Base-by-base conservation (phyloP, 2,113 vertebrate species). In the Sphaerodactylus townsendi region DNA sequence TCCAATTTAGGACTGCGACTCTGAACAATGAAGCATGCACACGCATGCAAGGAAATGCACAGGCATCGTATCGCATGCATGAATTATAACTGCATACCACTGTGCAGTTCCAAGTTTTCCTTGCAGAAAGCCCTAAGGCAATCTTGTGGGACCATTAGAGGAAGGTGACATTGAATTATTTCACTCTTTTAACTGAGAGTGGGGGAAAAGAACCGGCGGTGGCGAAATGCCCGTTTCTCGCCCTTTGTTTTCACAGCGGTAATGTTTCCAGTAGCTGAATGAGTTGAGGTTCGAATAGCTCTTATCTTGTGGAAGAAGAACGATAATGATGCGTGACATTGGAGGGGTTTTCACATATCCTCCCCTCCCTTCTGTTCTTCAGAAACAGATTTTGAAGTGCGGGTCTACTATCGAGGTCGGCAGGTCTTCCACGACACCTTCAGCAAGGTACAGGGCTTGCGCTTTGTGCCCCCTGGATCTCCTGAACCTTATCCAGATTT, bases 311-410 rank as follows among this genome's bases (percentile, higher is more conserved):
- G 5, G 56, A 14, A 23, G 4, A 62, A 39, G 1, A 77, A 25
- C 11, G 23, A 17, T 28, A 37, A 35, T 62, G 23, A 30, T 28
- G 28, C 15, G 28, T 30, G 13, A 48, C 5, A 73, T 4, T 17
- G 10, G 15, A 10, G 10, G 78, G 5, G n/a, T 21, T 25, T 50
- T 50, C 19, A 62, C 76, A 2, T 21, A n/a, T 10, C 3, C 2
- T n/a, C 19, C n/a, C 41, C n/a, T 23, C 37, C 39, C 71, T 17
- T 41, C 1, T 1, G 56, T 25, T 39, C 73, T 21, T 30, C 83
- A 98, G 97, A 81, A 28, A 98, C 97, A 19, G 85, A 95, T 2
- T 98, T 97, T 30, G 96, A 86, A 80, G 93, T 98, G 77, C 89
- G 83, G 0, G 93, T 94, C 77, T 97, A 95, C 94, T 98, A 98